Evolutionary conservation across 2,888 invertebrate genomes (phyloP), one percentile per base, ranked within the genome.

Genomic region (Morpho achilles): DNA sequence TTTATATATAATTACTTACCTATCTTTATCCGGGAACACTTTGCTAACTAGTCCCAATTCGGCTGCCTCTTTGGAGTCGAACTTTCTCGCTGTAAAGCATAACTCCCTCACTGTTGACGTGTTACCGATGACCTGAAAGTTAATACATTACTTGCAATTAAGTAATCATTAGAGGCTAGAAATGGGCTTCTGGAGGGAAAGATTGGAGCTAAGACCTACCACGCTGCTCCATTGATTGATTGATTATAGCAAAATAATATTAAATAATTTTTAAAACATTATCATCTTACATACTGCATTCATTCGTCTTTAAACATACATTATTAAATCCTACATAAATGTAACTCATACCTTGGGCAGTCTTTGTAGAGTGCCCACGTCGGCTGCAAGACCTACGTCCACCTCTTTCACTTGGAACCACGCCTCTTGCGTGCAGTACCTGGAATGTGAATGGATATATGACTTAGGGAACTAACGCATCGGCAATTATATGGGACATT

Each of bases 371-470:
- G 96, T 95, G 0, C 99, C 99, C 0, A 99, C 96, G 88, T 99
- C 99, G 4, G 99, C 98, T 4, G 99, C 98, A 82, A 99, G 90
- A 0, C 99, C 99, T 56, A 95, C 89, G 44, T 94, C 94, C 0
- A 95, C 93, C 87, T 98, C 98, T 83, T 98, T 98, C 0, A 99
- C 94, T 87, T 95, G 95, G 76, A 98, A 98, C 93, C 95, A 96
- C 1, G 99, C 95, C 82, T 99, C 98, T 71, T 94, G 88, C 0
- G 97, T 94, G 75, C 97, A 97, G 74, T 97, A 97, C 62, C 98
- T 93, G 73, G 0, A 82, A 80, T 10, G 40, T 10, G 10, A n/a
- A 10, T 32, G 32, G 32, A 32, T 2, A 32, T 32, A 32, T 32
- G 32, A 3, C 32, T 32, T 1, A 32, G 32, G 32, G 32, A 32